Base-by-base conservation (phyloP, 2,797 vertebrate species). In the Anguilla pacifica region DNA sequence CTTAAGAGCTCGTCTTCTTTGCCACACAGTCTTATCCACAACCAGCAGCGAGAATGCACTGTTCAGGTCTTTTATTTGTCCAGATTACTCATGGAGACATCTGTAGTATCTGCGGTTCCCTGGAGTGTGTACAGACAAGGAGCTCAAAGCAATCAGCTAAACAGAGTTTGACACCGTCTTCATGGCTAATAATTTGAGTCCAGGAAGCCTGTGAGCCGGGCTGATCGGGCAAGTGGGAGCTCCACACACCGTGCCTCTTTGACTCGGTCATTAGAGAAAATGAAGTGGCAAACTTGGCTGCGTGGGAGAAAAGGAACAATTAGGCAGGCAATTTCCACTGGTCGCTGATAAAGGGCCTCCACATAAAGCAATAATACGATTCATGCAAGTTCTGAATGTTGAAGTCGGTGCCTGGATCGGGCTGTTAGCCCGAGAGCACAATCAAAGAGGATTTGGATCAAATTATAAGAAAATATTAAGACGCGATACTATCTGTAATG, bases 401-500 rank as follows among this genome's bases (percentile, higher is more conserved):
- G 43, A 82, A 82, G 79, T 35, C 46, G 25, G 22, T 13, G 7
- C 79, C 22, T 25, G 51, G 79, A 82, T 82, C 19, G 9, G 79
- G 43, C 79, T 82, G 79, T 51, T 82, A 82, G 79, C 79, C 25
- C 17, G 10, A 49, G 79, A 49, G 46, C 46, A 49, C 19, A 46
- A 51, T 51, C 22, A 46, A 51, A 82, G 46, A 67, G 86, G 86
- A 91, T 84, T 83, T 88, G 89, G 89, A 92, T 91, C 90, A 89
- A 92, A 92, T 94, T 89, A 94, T 89, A 90, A 87, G 10, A 90
- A 90, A 88, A 92, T 94, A 94, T 93, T 82, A 88, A 94, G 92
- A 93, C 92, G 90, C 90, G 94, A 95, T 95, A 88, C 92, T 89
- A 94, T 94, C 93, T 91, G 88, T 83, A 57, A 85, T 83, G 57